Conservation (phyloP, 2,797 vertebrate species). For the Diplodus sargus region DNA sequence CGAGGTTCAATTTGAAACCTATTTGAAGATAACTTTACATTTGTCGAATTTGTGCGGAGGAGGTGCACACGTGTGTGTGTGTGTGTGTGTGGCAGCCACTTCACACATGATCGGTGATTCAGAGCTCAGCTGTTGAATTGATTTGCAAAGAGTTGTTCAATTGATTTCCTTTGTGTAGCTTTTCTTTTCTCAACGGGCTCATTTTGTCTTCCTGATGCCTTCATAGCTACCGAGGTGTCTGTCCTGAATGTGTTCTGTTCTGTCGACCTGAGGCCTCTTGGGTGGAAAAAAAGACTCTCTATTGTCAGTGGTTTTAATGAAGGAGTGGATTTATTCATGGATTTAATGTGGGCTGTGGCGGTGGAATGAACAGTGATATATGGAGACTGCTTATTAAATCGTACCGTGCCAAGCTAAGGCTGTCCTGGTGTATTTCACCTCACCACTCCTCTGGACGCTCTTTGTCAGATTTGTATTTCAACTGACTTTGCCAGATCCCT, state of each 20-base stretch:
- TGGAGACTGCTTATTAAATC: slow-evolving; percentile 46
- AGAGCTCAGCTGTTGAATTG: not conserved
- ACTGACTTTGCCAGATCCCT: slow-evolving; percentile 30
- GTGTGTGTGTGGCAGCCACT: slow-evolving; percentile 12
- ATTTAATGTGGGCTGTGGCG: slow-evolving; percentile 34
- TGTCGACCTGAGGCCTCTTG: not conserved
- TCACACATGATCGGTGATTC: slow-evolving; percentile 1
- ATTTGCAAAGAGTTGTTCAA: slow-evolving; percentile 3
- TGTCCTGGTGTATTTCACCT: slow-evolving; percentile 45
- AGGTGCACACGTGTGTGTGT: not conserved
- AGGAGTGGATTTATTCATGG: slow-evolving; percentile 62
- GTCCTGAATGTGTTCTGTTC: slow-evolving; percentile 7
- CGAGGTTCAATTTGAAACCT: slow-evolving; percentile 6
- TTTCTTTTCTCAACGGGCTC: slow-evolving; percentile 5
- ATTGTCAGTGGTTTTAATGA: slow-evolving; percentile 58
- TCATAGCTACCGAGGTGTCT: not conserved
- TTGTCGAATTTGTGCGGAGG: slow-evolving; percentile 17
- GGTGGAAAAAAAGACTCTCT: not conserved
- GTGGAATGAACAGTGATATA: slow-evolving; percentile 46
- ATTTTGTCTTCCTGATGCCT: slow-evolving; percentile 6
- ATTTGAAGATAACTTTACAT: slow-evolving; percentile 5
- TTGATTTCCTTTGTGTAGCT: slow-evolving; percentile 29
- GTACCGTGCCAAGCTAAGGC: slow-evolving; percentile 6
- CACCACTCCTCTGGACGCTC: slow-evolving; percentile 9
- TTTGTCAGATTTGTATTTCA: slow-evolving; percentile 47